Base-by-base conservation (phyloP, 2,888 invertebrate genomes). In the Atherix ibis region DNA sequence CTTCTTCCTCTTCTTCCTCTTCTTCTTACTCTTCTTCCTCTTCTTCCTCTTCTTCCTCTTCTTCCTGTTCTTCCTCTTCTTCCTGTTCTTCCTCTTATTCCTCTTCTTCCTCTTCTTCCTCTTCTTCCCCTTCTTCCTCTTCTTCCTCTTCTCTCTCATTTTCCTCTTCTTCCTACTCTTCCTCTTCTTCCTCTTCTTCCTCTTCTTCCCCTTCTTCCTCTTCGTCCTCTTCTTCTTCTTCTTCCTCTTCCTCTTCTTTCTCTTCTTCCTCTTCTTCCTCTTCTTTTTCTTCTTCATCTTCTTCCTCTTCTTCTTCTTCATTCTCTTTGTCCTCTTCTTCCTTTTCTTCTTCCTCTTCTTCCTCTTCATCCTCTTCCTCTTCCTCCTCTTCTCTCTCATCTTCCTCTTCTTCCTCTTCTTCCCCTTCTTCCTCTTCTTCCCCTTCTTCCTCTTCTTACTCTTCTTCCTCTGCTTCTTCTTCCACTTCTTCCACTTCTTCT, bases 161-260 rank as follows among this genome's bases (percentile, higher is more conserved):
- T 9, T 9, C 2, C 16, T 3, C 17, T 16, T n/a, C 17, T n/a
- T 16, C 17, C n/a, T 16, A 10, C 29, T 15, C 29, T 13, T 15
- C 29, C 15, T 15, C 29, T 2, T 15, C 29, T 29, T 15, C n/a
- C 29, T 29, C 14, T 15, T 16, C 16, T 29, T 3, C 29, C 15
- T 15, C 15, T 29, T 15, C 29, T 29, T 29, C 29, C 16, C 15
- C n/a, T 6, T 15, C 29, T 29, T 29, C 27, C 8, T 15, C 29
- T 29, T 15, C 17, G 8, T 29, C 29, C 15, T 13, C n/a, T 27
- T 27, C 12, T 12, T 27, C 27, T 12, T 13, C 27, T 27, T 13
- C 12, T 12, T 13, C 27, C 6, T 27, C 27, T 27, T 12, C 27
- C 13, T 15, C 15, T 9, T 15, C 29, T 29, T 15, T 16, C 13